Base-by-base conservation (phyloP, 2,797 vertebrate genomes). In the Euphonia xanthogaster region DNA sequence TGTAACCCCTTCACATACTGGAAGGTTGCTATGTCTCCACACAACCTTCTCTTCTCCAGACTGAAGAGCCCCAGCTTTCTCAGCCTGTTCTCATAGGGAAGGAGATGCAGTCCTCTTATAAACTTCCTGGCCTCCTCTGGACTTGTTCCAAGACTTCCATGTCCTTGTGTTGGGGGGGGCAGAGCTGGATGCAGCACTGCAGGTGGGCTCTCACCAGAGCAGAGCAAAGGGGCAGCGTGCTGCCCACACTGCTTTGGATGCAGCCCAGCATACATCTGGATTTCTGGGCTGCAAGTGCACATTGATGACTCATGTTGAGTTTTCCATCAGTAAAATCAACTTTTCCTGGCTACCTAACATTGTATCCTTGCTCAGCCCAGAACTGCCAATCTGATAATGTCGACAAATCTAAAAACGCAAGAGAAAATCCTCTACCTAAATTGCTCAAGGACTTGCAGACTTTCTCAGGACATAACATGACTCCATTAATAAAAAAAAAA, bases 231-330 rank as follows among this genome's bases (percentile, higher is more conserved):
- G 11, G 24, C 45, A 45, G 33, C 14, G 8, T 53, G 60, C 21
- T 79, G 11, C 24, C 53, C 37, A 30, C 1, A 0, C 1, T 15
- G 39, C 30, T 60, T 13, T 66, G 40, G 18, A 39, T 40, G 21
- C n/a, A 33, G 21, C 4, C 24, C 24, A 22, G 17, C 10, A 45
- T 8, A 15, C 30, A 6, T 28, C 30, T 60, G 33, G 25, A 39
- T 66, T 40, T 80, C 33, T 53, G 33, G 61, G 6, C 45, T 53
- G 39, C 10, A 22, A 60, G 39, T 4, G 8, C 25, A 39, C 39
- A 31, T 12, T 22, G 12, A 15, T 6, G 3, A 5, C 9, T 80
- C 8, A 53, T 23, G 5, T 11, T 27, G 10, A 66, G 25, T 40
- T 73, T 73, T 80, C 22, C 45, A 47, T 40, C 25, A 53, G 19